phyloP scores from a whole-genome alignment of 2,888 invertebrate genomes.

The Seladonia tumulorum region DNA sequence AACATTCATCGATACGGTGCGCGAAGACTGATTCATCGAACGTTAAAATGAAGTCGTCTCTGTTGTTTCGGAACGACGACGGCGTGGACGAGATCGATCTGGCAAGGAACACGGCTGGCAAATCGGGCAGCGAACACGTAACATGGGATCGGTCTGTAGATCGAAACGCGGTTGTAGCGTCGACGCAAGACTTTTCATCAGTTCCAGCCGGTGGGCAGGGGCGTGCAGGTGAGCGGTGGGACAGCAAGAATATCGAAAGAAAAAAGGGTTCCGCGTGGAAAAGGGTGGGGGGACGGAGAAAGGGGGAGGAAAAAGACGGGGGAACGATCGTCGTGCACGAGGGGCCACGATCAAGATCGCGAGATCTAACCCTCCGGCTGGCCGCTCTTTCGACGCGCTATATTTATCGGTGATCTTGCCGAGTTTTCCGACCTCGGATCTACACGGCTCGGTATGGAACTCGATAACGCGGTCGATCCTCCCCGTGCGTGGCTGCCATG shows the following conservation, averaged over 20 bases:
- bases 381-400: constrained; percentile 74
- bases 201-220: not conserved
- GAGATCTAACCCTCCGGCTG: constrained; percentile 68
- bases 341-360: constrained; percentile 78
- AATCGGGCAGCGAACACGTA: not conserved
- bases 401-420: constrained; percentile 80
- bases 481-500: constrained; percentile 18
- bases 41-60: not conserved
- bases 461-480: constrained; percentile 64
- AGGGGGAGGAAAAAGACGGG: constrained; percentile 35
- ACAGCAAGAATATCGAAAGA: constrained; percentile 30
- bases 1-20: not conserved
- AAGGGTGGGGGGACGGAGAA: constrained; percentile 18
- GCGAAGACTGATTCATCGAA: not conserved
- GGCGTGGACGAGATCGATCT: not conserved
- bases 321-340: constrained; percentile 74
- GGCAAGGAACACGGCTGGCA: not conserved
- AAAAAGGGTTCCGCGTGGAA: constrained; percentile 30
- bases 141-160: not conserved
- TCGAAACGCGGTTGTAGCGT: not conserved
- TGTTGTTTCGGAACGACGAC: not conserved
- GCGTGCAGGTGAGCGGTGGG: not conserved
- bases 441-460: constrained; percentile 47
- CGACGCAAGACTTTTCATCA: not conserved
- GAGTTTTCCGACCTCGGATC: constrained; percentile 77